Percentiles rank a stretch among this genome's conserved stretches.
Evolutionary conservation across 2,797 vertebrate species (phyloP).

Genomic region (Gymnocypris eckloni): DNA sequence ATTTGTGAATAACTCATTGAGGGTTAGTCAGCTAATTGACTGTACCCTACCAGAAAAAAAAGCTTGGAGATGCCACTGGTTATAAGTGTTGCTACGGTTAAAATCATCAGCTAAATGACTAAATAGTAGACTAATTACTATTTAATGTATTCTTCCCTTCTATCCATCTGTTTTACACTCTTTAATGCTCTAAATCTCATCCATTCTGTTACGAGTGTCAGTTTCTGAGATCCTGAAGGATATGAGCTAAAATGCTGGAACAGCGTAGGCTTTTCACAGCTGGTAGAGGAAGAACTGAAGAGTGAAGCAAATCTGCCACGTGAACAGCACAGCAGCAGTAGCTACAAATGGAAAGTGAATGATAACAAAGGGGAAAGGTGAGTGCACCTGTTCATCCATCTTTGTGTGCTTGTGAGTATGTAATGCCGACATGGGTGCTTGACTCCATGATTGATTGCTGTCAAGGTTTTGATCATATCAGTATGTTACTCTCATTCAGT

Average conservation of each 20-base stretch:
- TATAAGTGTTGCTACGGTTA: neutral
- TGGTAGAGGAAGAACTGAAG: constrained; percentile 55
- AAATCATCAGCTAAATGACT: constrained; percentile 2
- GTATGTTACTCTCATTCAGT: constrained; percentile 1
- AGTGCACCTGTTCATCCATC: constrained; percentile 20
- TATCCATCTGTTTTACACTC: neutral
- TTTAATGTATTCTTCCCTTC: neutral
- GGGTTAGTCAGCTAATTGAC: constrained; percentile 16
- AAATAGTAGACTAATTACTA: constrained; percentile 1
- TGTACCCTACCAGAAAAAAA: neutral
- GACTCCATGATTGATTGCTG: constrained; percentile 22
- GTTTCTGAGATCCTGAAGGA: constrained; percentile 29
- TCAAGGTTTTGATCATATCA: neutral
- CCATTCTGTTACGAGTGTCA: constrained; percentile 17
- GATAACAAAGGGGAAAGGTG: constrained; percentile 45
- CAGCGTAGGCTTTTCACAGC: constrained; percentile 38
- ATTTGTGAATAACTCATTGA: neutral
- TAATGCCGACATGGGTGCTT: constrained; percentile 25
- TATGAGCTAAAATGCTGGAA: constrained; percentile 14
- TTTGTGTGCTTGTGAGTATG: constrained; percentile 33
- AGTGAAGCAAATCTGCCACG: constrained; percentile 37
- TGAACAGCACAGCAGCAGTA: constrained; percentile 45
- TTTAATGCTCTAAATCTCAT: constrained; percentile 17
- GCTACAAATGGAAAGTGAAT: constrained; percentile 60
- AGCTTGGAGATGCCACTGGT: neutral